Evolutionary conservation across 2,888 invertebrate species (phyloP), one percentile per base, ranked within the genome.

Genomic region (Rhodophaea formosa): DNA sequence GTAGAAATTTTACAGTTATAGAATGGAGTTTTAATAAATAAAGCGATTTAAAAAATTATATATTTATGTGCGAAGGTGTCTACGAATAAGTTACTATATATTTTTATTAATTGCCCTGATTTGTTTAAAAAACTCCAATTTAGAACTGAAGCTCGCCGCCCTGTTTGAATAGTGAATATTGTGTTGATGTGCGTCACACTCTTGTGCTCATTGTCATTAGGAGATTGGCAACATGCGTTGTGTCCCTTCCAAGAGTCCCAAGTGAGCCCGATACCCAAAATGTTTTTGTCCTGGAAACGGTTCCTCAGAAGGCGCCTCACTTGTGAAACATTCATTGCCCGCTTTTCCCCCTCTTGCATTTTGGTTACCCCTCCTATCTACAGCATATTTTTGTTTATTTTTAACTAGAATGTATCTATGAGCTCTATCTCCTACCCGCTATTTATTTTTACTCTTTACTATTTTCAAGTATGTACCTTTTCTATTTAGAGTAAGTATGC

Each of bases 181-280:
- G 88, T 90, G 84, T 89, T 84, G 84, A 84, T 90, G 89, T 89
- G 90, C 90, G 90, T 88, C 88, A 88, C 89, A 88, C 88, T 87
- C 82, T 86, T 84, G 86, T 87, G 88, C 87, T 88, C 86, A 83
- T 79, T 64, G 67, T 75, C 72, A 77, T 81, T 84, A 86, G 84
- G 77, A 73, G 72, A 82, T 82, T 85, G 84, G 83, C 83, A 80
- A 85, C 75, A 80, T 71, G 85, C 78, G 74, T 79, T 82, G 80
- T 84, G 76, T 78, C 77, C 80, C 79, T 81, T 84, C 81, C 84
- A 84, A 86, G 86, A 84, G 84, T 81, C 84, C 81, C 84, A 84
- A 87, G 86, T 85, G 84, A 86, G 87, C 84, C 80, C 82, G 75
- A 76, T 69, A 78, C 76, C 77, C 74, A 75, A 72, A 69, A 72